Conservation (phyloP, 1,140 invertebrate genomes). For the Onthophagus taurus region DNA sequence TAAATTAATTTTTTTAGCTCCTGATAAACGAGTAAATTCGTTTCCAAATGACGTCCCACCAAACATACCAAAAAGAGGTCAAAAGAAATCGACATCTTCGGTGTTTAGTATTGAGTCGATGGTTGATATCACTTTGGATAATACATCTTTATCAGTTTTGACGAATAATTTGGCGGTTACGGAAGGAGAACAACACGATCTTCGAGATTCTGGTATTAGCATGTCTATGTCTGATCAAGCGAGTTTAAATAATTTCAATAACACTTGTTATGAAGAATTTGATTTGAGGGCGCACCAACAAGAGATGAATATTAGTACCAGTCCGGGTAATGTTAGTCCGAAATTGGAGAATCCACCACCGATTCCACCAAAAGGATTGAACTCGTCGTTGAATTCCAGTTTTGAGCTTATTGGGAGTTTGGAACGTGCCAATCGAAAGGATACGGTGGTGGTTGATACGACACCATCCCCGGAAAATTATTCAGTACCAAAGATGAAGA, state of each 20-base stretch:
- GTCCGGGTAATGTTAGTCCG: slow-evolving; percentile 33
- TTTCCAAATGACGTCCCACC: slow-evolving; percentile 41
- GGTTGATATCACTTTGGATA: slow-evolving; percentile 35
- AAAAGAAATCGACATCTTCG: slow-evolving; percentile 40
- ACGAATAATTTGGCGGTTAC: slow-evolving; percentile 27
- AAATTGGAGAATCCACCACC: slow-evolving; percentile 43
- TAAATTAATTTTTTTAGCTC: slow-evolving; percentile 35
- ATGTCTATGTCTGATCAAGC: slow-evolving; percentile 44
- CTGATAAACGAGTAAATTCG: slow-evolving; percentile 45
- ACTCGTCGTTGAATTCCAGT: slow-evolving; percentile 36
- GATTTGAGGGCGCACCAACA: slow-evolving; percentile 42
- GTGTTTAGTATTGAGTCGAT: slow-evolving; percentile 32
- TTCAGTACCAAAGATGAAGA: slow-evolving; percentile 45
- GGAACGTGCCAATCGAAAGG: slow-evolving; percentile 20
- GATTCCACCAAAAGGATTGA: slow-evolving; percentile 46
- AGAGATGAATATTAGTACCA: slow-evolving; percentile 35
- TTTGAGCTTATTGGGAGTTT: slow-evolving; percentile 26
- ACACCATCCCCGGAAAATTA: slow-evolving; percentile 39
- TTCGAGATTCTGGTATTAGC: slow-evolving; percentile 47
- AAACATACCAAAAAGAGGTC: slow-evolving; percentile 48
- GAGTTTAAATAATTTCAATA: slow-evolving; percentile 46
- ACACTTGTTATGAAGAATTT: slow-evolving; percentile 48
- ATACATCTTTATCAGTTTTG: slow-evolving; percentile 36
- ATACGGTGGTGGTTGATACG: slow-evolving; percentile 5
- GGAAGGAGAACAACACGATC: slow-evolving; percentile 35